phyloP scores from a whole-genome alignment of 2,888 invertebrate genomes.

The Drosophila neotestacea region DNA sequence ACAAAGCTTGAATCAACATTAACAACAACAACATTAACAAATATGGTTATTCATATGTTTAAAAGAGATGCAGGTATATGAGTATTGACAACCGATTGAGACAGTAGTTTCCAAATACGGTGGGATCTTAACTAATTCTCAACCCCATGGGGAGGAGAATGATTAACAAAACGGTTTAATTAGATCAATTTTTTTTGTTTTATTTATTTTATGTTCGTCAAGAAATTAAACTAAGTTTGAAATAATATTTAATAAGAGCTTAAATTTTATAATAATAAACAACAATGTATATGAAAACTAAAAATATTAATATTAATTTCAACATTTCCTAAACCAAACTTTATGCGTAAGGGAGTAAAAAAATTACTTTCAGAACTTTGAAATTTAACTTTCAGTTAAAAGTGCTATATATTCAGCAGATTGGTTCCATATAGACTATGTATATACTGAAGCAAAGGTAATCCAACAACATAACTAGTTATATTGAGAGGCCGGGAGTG shows the following conservation, averaged over 20 bases:
- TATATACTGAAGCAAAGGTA: no score
- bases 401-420: no score
- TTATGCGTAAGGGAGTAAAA: no score
- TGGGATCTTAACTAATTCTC: neutral
- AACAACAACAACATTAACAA: constrained; percentile 56
- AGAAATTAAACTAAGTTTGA: neutral
- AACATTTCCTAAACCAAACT: no score
- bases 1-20: constrained; percentile 9
- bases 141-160: neutral
- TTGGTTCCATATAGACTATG: no score
- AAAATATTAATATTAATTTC: no score
- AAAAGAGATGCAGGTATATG: neutral
- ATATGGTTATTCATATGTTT: constrained; percentile 60
- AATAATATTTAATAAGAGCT: no score
- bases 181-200: constrained; percentile 18
- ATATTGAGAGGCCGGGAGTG: constrained; percentile 1
- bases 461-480: neutral
- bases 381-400: no score
- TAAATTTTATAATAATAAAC: no score
- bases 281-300: no score
- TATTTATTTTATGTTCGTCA: neutral
- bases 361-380: no score
- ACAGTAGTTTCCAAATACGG: constrained; percentile 10
- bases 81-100: neutral
- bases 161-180: constrained; percentile 3